phyloP scores from a whole-genome alignment of 2,888 invertebrate species.

The Phymatocera aterrima region DNA sequence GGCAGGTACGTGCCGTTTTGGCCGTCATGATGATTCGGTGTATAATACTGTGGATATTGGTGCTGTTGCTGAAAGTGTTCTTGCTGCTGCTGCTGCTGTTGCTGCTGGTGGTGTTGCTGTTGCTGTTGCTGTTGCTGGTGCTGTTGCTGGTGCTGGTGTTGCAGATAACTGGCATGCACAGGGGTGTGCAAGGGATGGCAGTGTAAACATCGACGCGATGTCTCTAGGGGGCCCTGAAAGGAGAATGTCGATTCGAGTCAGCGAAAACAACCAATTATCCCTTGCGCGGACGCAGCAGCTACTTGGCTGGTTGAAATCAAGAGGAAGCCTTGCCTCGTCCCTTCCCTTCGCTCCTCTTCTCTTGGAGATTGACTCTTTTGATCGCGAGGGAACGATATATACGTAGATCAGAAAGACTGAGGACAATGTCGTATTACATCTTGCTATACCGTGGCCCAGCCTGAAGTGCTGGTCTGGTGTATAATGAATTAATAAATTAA shows the following conservation, averaged over 20 bases:
- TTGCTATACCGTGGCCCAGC: neutral
- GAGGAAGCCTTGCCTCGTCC: neutral
- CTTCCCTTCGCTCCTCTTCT: too few relatives aligned
- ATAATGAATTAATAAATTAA: slow-evolving; percentile 23
- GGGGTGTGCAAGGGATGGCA: slow-evolving; percentile 68
- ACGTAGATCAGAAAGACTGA: neutral
- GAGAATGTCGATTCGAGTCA: slow-evolving; percentile 19
- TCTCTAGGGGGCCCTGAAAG: slow-evolving; percentile 50
- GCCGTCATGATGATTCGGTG: slow-evolving; percentile 66
- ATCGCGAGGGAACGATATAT: slow-evolving; percentile 13
- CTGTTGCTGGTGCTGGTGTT: slow-evolving; percentile 47
- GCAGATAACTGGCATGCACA: slow-evolving; percentile 66
- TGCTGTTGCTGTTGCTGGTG: slow-evolving; percentile 56
- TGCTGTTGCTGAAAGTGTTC: slow-evolving; percentile 7
- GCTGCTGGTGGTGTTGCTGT: slow-evolving; percentile 48
- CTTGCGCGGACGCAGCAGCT: neutral
- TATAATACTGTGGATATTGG: slow-evolving; percentile 67
- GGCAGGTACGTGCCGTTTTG: slow-evolving; percentile 67
- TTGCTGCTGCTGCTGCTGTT: slow-evolving; percentile 46
- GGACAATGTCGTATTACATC: neutral
- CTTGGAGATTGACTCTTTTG: slow-evolving; percentile 19
- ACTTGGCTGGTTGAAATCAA: slow-evolving; percentile 9
- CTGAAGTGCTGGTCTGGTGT: neutral
- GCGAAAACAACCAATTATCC: slow-evolving; percentile 40
- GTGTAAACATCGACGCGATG: slow-evolving; percentile 66